Base-by-base conservation (phyloP, 1,140 invertebrate species). In the Procambarus virginalis region DNA sequence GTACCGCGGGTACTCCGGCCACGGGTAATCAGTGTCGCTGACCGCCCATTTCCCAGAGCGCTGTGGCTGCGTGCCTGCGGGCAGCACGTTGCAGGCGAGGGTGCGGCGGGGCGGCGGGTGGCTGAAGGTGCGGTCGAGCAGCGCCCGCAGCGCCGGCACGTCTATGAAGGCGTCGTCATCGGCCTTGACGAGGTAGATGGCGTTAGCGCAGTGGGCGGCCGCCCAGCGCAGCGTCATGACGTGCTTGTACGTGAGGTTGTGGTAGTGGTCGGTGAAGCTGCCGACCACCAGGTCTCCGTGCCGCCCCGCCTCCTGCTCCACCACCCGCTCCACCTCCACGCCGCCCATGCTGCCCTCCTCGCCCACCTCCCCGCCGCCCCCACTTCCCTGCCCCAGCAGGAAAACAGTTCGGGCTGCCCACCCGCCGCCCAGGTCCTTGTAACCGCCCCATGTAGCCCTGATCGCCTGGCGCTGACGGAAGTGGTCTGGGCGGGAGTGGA, bases 121-220 rank as follows among this genome's bases (percentile, higher is more conserved):
- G 9, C 92, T 92, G 75, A 93, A 93, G 51, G 93, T 93, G 68
- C 93, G 83, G 14, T 78, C 89, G 14, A 94, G 91, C 86, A 93
- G 93, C n/a, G 93, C 91, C 68, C 93, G 86, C 6, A 95, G 89
- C 80, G 94, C 94, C 76, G 94, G 94, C 20, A 95, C 93, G 91
- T 95, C 94, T 22, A 95, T 92, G 89, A 95, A 95, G 8, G 94
- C 93, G 92, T 95, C 95, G 87, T 95, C 95, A 89, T 95, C 95
- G 20, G 94, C 93, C 93, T 95, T 95, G 4, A 95, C 79, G 17
- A 95, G 84, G 87, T 94, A 94, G 73, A 92, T 92, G 10, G 94
- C 85, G 46, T 93, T 86, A 2, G 93, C 91, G 92, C 95, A 95
- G 88, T 93, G 91, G n/a, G 93, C 92, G 0, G 92, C 82, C 2